Base-by-base conservation (phyloP, 2,113 vertebrate genomes). In the Aepyceros melampus region DNA sequence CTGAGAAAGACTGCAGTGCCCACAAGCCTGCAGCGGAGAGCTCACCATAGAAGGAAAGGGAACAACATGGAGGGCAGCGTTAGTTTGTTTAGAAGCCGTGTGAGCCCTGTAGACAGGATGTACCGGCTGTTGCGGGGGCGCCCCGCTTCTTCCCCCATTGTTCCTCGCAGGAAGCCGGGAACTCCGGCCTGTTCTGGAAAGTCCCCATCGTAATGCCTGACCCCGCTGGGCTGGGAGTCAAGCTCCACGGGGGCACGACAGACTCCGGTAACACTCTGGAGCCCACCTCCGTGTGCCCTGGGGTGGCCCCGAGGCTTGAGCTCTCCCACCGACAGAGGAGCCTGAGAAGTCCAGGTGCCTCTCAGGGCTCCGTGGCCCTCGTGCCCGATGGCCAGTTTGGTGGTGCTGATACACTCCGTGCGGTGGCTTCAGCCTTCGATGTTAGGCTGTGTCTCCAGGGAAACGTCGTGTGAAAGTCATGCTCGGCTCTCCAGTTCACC, bases 141-240 rank as follows among this genome's bases (percentile, higher is more conserved):
- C 40, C 93, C 40, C 2, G 0, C 16, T 87, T 51, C 86, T 86
- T n/a, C 76, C 7, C 2, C 17, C 33, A n/a, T 62, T 87, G 74
- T 82, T 94, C n/a, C 83, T 55, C 58, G 45, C 47, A 64, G 94
- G 96, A 97, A 96, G 85, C 64, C 2, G 0, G 83, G 60, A 56
- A 7, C 62, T 81, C 16, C 0, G 0, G 67, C 84, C 43, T 25
- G 33, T 43, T 62, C 89, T 51, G 79, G 79, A 84, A 94, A 94
- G 55, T 87, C 94, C 82, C 71, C 0, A 2, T 51, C 23, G 40
- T 47, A 1, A 40, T 6, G 16, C 74, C 47, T 15, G 31, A 31
- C 31, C 58, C 15, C 12, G 47, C 74, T 33, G 6, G 58, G 51
- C 51, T 0, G 0, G 17, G 6, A 74, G 9, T 16, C 17, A 19